These are phyloP conservation scores for Teleiodes luculella DNA, from an alignment of 2,888 invertebrate species.

Conservation along the genomic window DNA sequence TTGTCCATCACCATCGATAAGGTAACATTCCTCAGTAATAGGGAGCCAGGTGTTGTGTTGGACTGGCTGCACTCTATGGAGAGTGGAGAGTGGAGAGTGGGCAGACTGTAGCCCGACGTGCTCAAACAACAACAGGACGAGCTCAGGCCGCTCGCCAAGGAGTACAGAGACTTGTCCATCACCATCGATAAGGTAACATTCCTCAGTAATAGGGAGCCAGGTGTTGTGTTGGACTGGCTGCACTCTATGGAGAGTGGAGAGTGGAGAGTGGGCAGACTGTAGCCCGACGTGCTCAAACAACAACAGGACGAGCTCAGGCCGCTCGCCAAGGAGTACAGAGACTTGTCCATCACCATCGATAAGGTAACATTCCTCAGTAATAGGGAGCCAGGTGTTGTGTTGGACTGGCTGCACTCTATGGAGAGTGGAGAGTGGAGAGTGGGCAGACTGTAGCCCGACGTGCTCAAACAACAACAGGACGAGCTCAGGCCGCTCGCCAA, in stretches of 20 bases:
- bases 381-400: too few relatives aligned
- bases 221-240: too few relatives aligned
- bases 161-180: slow-evolving; percentile 90
- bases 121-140: slow-evolving; percentile 91
- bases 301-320: slow-evolving; percentile 92
- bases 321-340: slow-evolving; percentile 91
- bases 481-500: slow-evolving; percentile 91
- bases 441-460: too few relatives aligned
- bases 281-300: slow-evolving; percentile 86
- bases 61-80: slow-evolving; percentile 92
- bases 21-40: neutral
- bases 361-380: too few relatives aligned
- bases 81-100: slow-evolving; percentile 83
- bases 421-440: slow-evolving; percentile 90
- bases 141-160: slow-evolving; percentile 90
- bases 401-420: slow-evolving; percentile 86
- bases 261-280: too few relatives aligned
- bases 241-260: slow-evolving; percentile 86
- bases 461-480: slow-evolving; percentile 89
- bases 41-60: slow-evolving; percentile 84
- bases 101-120: too few relatives aligned
- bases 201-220: too few relatives aligned
- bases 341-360: slow-evolving; percentile 82
- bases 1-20: slow-evolving; percentile 80
- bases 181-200: slow-evolving; percentile 59